phyloP scores from a whole-genome alignment of 2,888 invertebrate genomes.

The Stomorhina lunata region DNA sequence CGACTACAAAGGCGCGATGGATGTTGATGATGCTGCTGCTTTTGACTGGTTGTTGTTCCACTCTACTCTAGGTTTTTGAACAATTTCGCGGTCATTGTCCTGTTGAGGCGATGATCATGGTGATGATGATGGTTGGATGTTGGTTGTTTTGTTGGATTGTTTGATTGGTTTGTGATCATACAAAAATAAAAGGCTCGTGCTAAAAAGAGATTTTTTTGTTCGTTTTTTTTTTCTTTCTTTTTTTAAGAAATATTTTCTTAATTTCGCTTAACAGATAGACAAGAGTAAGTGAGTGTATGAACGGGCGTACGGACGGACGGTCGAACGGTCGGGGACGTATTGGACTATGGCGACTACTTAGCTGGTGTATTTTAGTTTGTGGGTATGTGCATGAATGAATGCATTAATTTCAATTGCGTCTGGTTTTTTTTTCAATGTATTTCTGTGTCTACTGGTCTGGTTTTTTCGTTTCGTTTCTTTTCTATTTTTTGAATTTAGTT shows the following conservation, averaged over 20 bases:
- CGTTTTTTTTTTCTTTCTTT: background rate
- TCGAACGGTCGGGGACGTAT: no score
- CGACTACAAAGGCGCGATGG: no score
- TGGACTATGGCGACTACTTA: no score
- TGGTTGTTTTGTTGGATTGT: conserved; percentile 11
- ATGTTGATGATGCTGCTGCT: background rate
- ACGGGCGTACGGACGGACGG: no score
- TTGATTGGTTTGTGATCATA: conserved; percentile 32
- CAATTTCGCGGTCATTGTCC: conserved; percentile 65
- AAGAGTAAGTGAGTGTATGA: background rate
- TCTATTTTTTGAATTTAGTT: conserved; percentile 44
- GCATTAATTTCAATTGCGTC: conserved; percentile 44
- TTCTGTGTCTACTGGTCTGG: conserved; percentile 40
- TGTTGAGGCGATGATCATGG: conserved; percentile 32
- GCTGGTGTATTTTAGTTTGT: background rate
- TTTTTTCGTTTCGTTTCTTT: background rate
- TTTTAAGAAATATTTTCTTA: background rate
- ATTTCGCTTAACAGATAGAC: background rate
- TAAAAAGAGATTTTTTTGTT: conserved; percentile 27
- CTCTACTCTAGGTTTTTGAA: conserved; percentile 17
- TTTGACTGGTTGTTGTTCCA: background rate
- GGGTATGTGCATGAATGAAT: conserved; percentile 18
- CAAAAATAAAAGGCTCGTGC: conserved; percentile 52
- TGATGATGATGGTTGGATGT: conserved; percentile 3
- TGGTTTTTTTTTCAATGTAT: conserved; percentile 13